Evolutionary conservation across 92 coral and sea anemone genomes (phyloP), one percentile per base, ranked within the genome.

Genomic region (Micromussa lordhowensis): DNA sequence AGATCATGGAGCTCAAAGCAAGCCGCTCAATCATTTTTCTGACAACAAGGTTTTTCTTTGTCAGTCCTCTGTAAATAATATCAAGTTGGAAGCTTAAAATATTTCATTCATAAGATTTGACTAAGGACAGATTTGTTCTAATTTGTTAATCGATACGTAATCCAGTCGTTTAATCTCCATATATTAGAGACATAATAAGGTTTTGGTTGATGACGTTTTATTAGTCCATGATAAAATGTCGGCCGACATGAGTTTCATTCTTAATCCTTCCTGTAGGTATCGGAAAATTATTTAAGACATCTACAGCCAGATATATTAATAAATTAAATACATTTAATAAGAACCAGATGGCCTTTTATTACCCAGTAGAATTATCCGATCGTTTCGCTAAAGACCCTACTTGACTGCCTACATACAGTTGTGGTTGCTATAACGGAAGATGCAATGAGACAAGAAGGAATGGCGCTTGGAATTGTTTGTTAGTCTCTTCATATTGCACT

Each of bases 11-110:
- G 22, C 34, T 84, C 88, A 84, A 84, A 84, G 88, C 73, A 57
- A 24, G 88, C 88, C 88, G 88, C 81, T 74, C 18, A 29, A 84
- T 57, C 58, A 32, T 57, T 38, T n/a, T 57, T 74, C 57, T 3
- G 32, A 34, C 54, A 36, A 73, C 88, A 74, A 16, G 22, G 38
- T 76, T 54, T 72, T 51, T 18, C 14, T 53, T 83, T 71, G 58
- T 83, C 5, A 28, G 44, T 3, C 64, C 53, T 66, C 71, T 70
- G 49, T 83, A 32, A 18, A 28, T 84, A 84, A 31, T 28, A 73
- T 32, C 69, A 54, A 10, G 38, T 17, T 58, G 16, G 34, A 83
- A n/a, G n/a, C 21, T 35, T 34, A 36, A 34, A 73, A 18, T 2
- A 35, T 71, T 71, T 26, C 55, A 73, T 84, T 53, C 75, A 22